These are phyloP conservation scores for Athalia cordata DNA, from an alignment of 2,888 invertebrate genomes.

Conservation along the genomic window DNA sequence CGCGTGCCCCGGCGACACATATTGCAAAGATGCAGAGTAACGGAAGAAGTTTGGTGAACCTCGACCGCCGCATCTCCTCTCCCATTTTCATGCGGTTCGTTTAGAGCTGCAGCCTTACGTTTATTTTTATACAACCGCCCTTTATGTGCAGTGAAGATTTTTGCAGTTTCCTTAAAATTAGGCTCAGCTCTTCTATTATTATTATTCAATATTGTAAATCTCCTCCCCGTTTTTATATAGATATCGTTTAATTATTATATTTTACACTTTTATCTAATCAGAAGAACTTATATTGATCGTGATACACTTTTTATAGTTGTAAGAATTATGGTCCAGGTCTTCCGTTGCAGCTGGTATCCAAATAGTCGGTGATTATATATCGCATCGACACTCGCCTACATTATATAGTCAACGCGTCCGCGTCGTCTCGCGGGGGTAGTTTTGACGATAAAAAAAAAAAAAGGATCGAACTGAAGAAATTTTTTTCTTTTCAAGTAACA, in stretches of 20 bases:
- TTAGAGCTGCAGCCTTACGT: not conserved
- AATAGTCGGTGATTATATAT: not conserved
- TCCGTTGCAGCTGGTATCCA: slow-evolving; percentile 4
- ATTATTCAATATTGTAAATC: not conserved
- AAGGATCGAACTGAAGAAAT: not conserved
- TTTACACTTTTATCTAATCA: not conserved
- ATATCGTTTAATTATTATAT: too few species aligned
- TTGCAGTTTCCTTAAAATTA: too few species aligned
- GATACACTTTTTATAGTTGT: not conserved
- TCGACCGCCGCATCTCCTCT: slow-evolving; percentile 35
- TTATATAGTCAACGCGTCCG: slow-evolving; percentile 10
- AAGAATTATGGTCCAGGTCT: too few species aligned
- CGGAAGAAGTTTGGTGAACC: slow-evolving; percentile 44
- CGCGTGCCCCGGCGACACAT: not conserved
- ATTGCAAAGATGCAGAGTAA: slow-evolving; percentile 30
- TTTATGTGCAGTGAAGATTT: too few species aligned
- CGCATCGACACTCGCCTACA: slow-evolving; percentile 3
- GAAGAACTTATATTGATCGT: not conserved
- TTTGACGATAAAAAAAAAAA: not conserved
- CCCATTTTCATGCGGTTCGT: slow-evolving; percentile 29
- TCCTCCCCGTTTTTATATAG: too few species aligned
- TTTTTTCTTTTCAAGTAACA: not conserved
- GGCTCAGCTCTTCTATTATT: not conserved
- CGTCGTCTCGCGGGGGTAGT: slow-evolving; percentile 18
- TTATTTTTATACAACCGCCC: not conserved